A percentile compares a stretch with the other conserved stretches of the same genome.
Conservation (phyloP, 2,888 invertebrate genomes). For the Lottia scabra region DNA sequence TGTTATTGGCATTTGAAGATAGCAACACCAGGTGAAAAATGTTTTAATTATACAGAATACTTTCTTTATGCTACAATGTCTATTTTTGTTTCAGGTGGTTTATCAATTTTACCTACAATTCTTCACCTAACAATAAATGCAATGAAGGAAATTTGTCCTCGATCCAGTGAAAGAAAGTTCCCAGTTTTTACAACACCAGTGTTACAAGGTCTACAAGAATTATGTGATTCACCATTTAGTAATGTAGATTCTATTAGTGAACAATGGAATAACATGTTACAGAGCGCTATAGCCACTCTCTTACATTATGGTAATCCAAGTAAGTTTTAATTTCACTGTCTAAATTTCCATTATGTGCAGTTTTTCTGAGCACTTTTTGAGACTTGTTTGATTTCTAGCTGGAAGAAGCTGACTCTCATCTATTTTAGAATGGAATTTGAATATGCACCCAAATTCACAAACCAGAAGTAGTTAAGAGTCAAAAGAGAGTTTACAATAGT, state of each 20-base stretch:
- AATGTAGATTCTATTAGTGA: slow-evolving; percentile 71
- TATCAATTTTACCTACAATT: slow-evolving; percentile 90
- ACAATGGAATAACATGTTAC: slow-evolving; percentile 85
- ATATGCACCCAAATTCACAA: too few relatives aligned
- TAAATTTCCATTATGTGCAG: too few relatives aligned
- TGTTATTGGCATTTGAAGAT: too few relatives aligned
- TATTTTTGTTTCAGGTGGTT: slow-evolving; percentile 75
- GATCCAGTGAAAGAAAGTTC: slow-evolving; percentile 70
- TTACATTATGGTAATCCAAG: slow-evolving; percentile 80
- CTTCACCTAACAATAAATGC: slow-evolving; percentile 92
- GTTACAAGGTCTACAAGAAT: slow-evolving; percentile 81
- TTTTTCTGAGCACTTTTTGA: too few relatives aligned
- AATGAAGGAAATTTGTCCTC: slow-evolving; percentile 82
- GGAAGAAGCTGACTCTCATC: too few relatives aligned
- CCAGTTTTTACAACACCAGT: slow-evolving; percentile 82
- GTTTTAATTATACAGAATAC: too few relatives aligned
- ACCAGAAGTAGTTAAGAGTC: too few relatives aligned
- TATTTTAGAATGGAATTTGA: neutral
- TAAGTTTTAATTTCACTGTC: slow-evolving; percentile 24
- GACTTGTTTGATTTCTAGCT: neutral
- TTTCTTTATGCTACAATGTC: too few relatives aligned
- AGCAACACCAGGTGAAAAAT: too few relatives aligned
- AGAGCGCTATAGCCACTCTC: slow-evolving; percentile 89
- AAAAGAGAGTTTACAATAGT: too few relatives aligned
- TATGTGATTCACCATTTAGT: slow-evolving; percentile 75